phyloP scores from a whole-genome alignment of 2,888 invertebrate genomes.

The Andrena flavipes region DNA sequence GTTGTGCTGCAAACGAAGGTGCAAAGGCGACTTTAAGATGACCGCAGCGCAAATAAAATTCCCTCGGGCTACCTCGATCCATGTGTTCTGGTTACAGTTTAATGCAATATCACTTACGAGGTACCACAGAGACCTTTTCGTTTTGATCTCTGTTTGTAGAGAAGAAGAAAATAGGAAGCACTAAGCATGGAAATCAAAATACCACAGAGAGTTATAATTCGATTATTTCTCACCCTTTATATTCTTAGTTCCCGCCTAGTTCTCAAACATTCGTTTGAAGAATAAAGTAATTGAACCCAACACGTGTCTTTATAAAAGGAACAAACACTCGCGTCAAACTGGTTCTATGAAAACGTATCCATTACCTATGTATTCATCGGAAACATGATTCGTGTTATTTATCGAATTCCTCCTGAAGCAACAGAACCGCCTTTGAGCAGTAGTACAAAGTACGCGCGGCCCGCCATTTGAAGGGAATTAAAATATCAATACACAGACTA shows the following conservation, averaged over 20 bases:
- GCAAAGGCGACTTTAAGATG: background rate
- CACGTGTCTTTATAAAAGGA: background rate
- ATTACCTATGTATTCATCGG: background rate
- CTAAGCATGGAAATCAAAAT: constrained; percentile 1
- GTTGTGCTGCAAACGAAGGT: background rate
- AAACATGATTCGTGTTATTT: too few relatives aligned
- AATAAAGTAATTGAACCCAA: background rate
- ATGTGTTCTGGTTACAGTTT: constrained; percentile 42
- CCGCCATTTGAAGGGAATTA: background rate
- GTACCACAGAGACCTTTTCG: constrained; percentile 39
- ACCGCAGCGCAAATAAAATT: constrained; percentile 37
- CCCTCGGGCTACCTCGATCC: constrained; percentile 18
- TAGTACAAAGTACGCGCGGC: background rate
- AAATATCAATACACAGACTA: background rate
- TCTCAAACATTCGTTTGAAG: background rate
- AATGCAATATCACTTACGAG: constrained; percentile 48
- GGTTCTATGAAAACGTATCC: background rate
- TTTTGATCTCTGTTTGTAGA: constrained; percentile 33
- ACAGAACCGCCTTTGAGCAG: background rate
- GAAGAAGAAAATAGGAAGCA: background rate
- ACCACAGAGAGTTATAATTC: background rate
- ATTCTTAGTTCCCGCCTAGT: background rate
- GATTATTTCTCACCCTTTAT: background rate
- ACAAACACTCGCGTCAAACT: background rate
- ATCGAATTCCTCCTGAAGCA: too few relatives aligned